Percentiles rank a stretch among this genome's conserved stretches.
These are phyloP conservation scores for Metacarcinus magister DNA, from an alignment of 2,888 invertebrate genomes.

Conservation along the genomic window DNA sequence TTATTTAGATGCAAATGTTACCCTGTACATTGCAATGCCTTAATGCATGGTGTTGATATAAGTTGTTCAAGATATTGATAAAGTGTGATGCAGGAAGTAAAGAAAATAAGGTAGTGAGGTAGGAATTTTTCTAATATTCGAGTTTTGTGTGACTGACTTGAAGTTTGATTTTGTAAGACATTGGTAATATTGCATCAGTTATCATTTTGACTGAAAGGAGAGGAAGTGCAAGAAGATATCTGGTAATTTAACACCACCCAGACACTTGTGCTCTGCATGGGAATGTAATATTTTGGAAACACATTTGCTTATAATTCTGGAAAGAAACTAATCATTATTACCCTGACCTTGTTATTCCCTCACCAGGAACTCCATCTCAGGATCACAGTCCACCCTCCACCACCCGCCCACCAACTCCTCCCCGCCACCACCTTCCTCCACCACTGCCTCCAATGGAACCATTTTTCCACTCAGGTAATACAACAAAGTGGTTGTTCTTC, in stretches of 20 bases:
- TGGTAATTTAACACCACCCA: background rate
- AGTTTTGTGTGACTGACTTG: background rate
- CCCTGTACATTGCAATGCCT: background rate
- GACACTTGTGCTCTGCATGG: too few relatives aligned
- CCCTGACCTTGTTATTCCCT: background rate
- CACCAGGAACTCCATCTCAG: constrained; percentile 78
- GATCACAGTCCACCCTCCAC: constrained; percentile 78
- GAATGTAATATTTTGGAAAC: constrained; percentile 20
- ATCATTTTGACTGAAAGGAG: background rate
- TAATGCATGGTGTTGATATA: constrained; percentile 33
- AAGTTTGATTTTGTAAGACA: background rate
- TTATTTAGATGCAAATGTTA: background rate
- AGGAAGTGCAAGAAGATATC: background rate
- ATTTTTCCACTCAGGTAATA: constrained; percentile 75
- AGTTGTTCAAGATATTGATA: too few relatives aligned
- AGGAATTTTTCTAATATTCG: background rate
- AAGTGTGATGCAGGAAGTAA: constrained; percentile 5
- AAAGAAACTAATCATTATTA: background rate
- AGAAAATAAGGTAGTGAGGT: background rate
- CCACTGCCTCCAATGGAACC: constrained; percentile 77
- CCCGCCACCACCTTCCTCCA: constrained; percentile 66
- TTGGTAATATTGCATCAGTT: background rate
- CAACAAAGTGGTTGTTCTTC: background rate
- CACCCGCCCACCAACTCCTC: constrained; percentile 66
- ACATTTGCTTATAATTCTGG: background rate